A percentile compares a stretch with the other conserved stretches of the same genome.
These are phyloP conservation scores for Neoascia interrupta DNA, from an alignment of 2,888 invertebrate genomes.

Conservation along the genomic window DNA sequence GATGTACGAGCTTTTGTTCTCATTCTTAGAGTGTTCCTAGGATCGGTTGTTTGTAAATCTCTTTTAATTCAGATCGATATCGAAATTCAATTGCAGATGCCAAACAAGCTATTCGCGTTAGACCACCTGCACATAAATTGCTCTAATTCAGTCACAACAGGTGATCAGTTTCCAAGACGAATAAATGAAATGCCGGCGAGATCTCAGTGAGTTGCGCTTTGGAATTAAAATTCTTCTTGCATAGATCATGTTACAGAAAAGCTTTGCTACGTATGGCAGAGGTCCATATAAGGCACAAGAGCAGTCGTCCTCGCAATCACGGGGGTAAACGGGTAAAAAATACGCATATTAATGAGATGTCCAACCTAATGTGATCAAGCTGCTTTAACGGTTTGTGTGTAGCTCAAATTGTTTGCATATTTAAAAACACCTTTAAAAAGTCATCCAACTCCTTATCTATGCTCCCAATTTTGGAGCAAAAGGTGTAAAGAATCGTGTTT, in stretches of 20 bases:
- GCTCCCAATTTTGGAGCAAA: no score
- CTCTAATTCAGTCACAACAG: constrained; percentile 24
- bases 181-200: not conserved
- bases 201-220: no score
- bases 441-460: no score
- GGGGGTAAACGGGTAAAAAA: no score
- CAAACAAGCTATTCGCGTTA: not conserved
- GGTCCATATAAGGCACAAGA: no score
- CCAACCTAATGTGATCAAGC: constrained; percentile 5
- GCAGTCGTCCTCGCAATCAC: no score
- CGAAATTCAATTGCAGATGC: not conserved
- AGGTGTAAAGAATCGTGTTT: no score
- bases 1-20: constrained; percentile 6
- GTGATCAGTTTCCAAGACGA: constrained; percentile 28
- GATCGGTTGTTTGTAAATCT: not conserved
- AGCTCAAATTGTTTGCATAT: constrained; percentile 49
- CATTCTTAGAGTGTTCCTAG: constrained; percentile 2
- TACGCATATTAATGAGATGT: constrained; percentile 34
- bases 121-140: constrained; percentile 18
- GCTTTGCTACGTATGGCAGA: no score
- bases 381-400: constrained; percentile 12
- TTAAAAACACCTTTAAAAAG: constrained; percentile 53
- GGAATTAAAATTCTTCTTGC: constrained; percentile 38
- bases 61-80: not conserved
- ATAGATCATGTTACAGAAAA: constrained; percentile 43